Base-by-base conservation (phyloP, 2,888 invertebrate genomes). In the Agonopterix heracliana region DNA sequence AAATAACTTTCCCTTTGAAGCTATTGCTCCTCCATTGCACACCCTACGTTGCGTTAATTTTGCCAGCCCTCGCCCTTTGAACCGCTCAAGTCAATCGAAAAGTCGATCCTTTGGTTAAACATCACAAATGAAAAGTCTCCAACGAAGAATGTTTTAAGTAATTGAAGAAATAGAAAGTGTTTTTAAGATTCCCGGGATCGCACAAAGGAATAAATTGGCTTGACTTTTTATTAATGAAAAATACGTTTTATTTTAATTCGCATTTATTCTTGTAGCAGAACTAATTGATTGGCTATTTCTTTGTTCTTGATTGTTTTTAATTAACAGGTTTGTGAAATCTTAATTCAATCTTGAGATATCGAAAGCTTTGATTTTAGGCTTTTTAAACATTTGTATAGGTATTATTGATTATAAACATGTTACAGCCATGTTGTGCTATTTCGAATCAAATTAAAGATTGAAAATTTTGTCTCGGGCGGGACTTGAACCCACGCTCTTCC, bases 31-130 rank as follows among this genome's bases (percentile, higher is more conserved):
- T 80, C 70, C 76, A 75, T 69, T 77, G 84, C 81, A 78, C 84
- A 78, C 84, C 82, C 83, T 70, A 72, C 75, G 71, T 71, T 72
- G 78, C 79, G 79, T 81, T 87, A 86, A 86, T 87, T 84, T 71
- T 56, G 65, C 61, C 61, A 64, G 62, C 77, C 82, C 84, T 73
- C 63, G 75, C 74, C 81, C 85, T 86, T 87, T 87, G 87, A 87
- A 78, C 79, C 71, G 76, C 79, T 83, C 86, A 79, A 84, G 80
- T 85, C 85, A 85, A 83, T 82, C 84, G 86, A 79, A 78, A 87
- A 85, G 81, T 79, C 83, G 81, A 84, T 81, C 80, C 81, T 78
- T 81, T 80, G 81, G 85, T 85, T 86, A 86, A 86, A 86, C 84
- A 85, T 82, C 74, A 76, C 74, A 83, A 85, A 85, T 83, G 86